phyloP scores from a whole-genome alignment of 2,888 invertebrate genomes.

The Cephus spinipes region DNA sequence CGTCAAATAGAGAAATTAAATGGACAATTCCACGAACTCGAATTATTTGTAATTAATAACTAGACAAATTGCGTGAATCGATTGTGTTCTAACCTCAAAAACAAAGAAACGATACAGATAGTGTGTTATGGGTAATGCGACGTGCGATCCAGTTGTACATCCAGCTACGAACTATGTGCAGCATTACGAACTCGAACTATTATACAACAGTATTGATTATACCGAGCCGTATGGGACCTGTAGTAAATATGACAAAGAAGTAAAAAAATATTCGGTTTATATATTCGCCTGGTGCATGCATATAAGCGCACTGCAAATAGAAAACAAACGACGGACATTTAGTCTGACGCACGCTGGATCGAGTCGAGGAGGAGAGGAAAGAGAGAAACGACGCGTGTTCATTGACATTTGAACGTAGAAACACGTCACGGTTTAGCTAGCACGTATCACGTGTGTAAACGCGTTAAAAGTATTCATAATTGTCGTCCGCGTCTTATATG shows the following conservation, averaged over 20 bases:
- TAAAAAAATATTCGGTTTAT: background rate
- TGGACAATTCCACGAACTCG: background rate
- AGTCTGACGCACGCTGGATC: background rate
- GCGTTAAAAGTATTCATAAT: background rate
- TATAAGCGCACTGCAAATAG: background rate
- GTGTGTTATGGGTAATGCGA: background rate
- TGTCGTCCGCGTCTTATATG: background rate
- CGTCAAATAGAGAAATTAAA: background rate
- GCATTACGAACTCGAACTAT: background rate
- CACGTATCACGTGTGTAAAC: background rate
- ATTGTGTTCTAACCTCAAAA: background rate
- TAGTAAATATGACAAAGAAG: background rate
- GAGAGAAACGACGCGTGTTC: background rate
- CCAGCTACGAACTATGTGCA: background rate
- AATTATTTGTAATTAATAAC: background rate
- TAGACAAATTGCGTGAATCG: too few species aligned
- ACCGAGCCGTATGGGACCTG: background rate
- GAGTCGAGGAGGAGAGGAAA: background rate
- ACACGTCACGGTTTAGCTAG: background rate
- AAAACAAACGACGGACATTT: background rate
- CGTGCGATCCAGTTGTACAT: background rate
- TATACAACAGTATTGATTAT: background rate
- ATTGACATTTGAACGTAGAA: background rate
- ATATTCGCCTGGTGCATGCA: background rate
- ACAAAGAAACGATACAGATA: background rate